Evolutionary conservation across 2,113 vertebrate genomes (phyloP).

Genomic region (Poeciliopsis prolifica): DNA sequence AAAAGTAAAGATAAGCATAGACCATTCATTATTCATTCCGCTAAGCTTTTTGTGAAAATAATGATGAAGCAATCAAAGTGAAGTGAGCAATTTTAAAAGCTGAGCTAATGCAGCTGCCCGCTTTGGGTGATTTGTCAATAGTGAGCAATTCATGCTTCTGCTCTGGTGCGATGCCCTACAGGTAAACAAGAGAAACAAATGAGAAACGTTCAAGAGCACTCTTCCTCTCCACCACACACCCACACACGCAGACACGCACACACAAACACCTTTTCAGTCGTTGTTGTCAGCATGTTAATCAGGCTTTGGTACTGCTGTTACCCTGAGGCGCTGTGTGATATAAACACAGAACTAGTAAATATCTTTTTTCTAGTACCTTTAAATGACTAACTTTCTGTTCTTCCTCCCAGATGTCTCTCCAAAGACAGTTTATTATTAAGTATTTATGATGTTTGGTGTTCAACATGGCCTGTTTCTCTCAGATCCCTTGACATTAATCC

Average conservation of each 20-base stretch:
- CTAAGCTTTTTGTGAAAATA: constrained; percentile 7
- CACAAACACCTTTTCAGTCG: constrained; percentile 46
- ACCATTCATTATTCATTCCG: constrained; percentile 33
- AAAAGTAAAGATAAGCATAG: constrained; percentile 27
- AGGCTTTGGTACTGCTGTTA: constrained; percentile 62
- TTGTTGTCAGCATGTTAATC: constrained; percentile 73
- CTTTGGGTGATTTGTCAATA: constrained; percentile 63
- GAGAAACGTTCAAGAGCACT: constrained; percentile 51
- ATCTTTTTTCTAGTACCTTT: constrained; percentile 71
- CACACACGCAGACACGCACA: constrained; percentile 3
- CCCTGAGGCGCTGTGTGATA: constrained; percentile 68
- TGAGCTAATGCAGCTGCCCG: constrained; percentile 56
- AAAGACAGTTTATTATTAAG: constrained; percentile 69
- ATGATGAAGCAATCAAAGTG: constrained; percentile 52
- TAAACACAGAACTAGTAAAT: constrained; percentile 76
- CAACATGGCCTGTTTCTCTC: constrained; percentile 52
- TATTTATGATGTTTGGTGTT: constrained; percentile 73
- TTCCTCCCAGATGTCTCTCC: constrained; percentile 63
- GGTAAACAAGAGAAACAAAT: constrained; percentile 69
- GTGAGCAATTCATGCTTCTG: constrained; percentile 44
- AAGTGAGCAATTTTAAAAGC: constrained; percentile 52
- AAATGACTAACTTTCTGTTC: constrained; percentile 75
- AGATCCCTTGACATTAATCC: constrained; percentile 18
- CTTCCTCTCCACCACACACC: constrained; percentile 43
- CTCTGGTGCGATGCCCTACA: constrained; percentile 57